These are phyloP conservation scores for Drosophila ironensis DNA, from an alignment of 1,140 invertebrate genomes.

Conservation along the genomic window DNA sequence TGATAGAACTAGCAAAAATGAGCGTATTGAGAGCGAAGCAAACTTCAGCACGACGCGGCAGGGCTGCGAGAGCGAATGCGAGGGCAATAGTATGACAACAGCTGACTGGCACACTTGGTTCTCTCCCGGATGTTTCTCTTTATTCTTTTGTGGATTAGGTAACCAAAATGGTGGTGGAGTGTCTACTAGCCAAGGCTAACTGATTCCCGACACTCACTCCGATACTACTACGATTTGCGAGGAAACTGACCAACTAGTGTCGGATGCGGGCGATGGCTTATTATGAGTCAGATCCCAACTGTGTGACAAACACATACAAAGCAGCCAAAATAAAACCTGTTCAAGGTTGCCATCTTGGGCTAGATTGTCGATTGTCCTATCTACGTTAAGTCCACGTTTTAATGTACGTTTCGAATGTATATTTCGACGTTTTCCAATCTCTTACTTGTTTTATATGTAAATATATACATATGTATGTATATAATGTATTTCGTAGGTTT, in stretches of 20 bases:
- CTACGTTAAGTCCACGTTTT: too few relatives aligned
- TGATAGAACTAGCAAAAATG: conserved; percentile 32
- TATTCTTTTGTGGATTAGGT: conserved; percentile 21
- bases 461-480: too few relatives aligned
- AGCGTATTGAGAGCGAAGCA: conserved; percentile 15
- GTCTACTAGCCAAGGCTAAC: not conserved
- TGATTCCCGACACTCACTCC: too few relatives aligned
- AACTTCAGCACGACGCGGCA: too few relatives aligned
- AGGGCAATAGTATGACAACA: conserved; percentile 41
- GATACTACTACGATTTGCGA: not conserved
- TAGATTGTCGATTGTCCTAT: too few relatives aligned
- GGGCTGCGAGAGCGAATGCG: not conserved
- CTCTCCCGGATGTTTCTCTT: not conserved
- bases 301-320: not conserved
- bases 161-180: not conserved
- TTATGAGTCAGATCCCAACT: not conserved
- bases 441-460: too few relatives aligned
- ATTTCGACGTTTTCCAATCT: too few relatives aligned
- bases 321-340: conserved; percentile 40
- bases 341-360: conserved; percentile 5
- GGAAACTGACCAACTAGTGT: not conserved
- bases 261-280: too few relatives aligned
- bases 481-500: too few relatives aligned
- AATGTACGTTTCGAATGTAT: too few relatives aligned
- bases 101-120: conserved; percentile 51